Conservation (phyloP, 2,797 vertebrate genomes). For the Mus caroli region DNA sequence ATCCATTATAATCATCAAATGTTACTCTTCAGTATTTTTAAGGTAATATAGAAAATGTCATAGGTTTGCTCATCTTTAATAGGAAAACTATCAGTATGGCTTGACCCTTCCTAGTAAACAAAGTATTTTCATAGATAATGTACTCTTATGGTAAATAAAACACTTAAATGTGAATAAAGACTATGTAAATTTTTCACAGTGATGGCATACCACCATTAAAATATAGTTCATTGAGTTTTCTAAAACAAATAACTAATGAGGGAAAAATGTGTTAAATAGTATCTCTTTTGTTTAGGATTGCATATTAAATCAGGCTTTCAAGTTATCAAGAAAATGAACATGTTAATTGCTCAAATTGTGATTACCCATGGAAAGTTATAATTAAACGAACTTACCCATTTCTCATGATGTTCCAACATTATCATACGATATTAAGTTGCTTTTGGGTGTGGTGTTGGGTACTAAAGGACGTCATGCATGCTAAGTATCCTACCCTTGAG, state of each 20-base stretch:
- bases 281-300: background rate
- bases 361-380: slow-evolving; percentile 31
- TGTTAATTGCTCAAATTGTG: slow-evolving; percentile 13
- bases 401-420: slow-evolving; percentile 46
- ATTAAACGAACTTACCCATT: slow-evolving; percentile 24
- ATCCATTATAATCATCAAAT: background rate
- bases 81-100: background rate
- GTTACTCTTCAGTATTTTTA: slow-evolving; percentile 37
- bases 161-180: slow-evolving; percentile 51
- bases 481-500: background rate
- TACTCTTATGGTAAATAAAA: slow-evolving; percentile 6
- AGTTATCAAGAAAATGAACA: slow-evolving; percentile 34
- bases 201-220: background rate
- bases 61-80: background rate
- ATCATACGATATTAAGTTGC: background rate
- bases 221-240: slow-evolving; percentile 36
- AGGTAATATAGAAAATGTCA: slow-evolving; percentile 44
- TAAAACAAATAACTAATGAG: slow-evolving; percentile 26
- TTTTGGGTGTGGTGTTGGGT: background rate
- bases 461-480: background rate
- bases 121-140: slow-evolving; percentile 44
- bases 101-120: slow-evolving; percentile 5
- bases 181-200: background rate
- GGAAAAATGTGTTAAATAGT: slow-evolving; percentile 19
- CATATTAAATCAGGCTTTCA: slow-evolving; percentile 45